Evolutionary conservation across 1,140 invertebrate species (phyloP), one percentile per base, ranked within the genome.

Genomic region (Lucilia sericata): DNA sequence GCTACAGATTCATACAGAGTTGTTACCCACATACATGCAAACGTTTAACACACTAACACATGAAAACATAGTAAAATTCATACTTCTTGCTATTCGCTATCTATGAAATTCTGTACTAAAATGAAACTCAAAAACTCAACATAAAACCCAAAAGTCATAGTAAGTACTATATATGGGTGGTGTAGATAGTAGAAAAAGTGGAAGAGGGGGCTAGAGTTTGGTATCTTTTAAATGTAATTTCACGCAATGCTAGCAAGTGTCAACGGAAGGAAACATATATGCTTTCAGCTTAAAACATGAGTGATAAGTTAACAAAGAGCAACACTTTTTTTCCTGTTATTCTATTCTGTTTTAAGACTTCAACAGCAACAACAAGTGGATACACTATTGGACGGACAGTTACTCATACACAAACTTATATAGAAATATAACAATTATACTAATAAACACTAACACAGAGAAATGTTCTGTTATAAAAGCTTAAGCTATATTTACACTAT

Each of bases 231-330:
- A 80, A 80, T 80, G 76, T 80, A 80, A 80, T 80, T 80, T 80
- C 76, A 80, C 42, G 76, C 76, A 80, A 80, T 80, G 76, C 76
- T 80, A 80, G 42, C 76, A 80, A 80, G 76, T 80, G 76, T 80
- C 76, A 80, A 49, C 76, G 76, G 76, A 80, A 80, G 76, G 76
- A 80, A 80, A 80, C 76, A 30, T 80, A 80, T 80, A 49, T 49
- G 76, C 76, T 80, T 80, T 80, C 76, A 80, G 76, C 42, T 80
- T 80, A 49, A 49, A 80, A 80, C 47, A 80, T 80, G 76, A 80
- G 42, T 80, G 76, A 80, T 80, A 80, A 80, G 42, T 80, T 80
- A 80, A 80, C 76, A 80, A 80, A 80, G 47, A 80, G 17, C 17
- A 80, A 49, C 76, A 80, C n/a, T 80, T 80, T 25, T 80, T 49